Evolutionary conservation across 1,140 invertebrate species (phyloP).

Genomic region (Brachionus asplanchnoidis): DNA sequence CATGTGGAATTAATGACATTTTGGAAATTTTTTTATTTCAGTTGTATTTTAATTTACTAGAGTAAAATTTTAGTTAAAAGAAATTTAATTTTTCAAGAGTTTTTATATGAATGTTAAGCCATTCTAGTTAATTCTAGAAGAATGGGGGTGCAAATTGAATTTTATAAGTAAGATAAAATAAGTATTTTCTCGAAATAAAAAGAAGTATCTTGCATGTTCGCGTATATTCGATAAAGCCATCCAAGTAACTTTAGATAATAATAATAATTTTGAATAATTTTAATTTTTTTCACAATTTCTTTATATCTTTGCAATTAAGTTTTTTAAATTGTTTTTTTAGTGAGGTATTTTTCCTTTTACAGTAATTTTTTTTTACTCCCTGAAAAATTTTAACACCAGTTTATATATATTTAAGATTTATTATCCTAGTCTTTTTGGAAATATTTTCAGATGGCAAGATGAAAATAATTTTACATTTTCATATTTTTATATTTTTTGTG

Average conservation of each 20-base stretch:
- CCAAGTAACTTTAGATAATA: not conserved
- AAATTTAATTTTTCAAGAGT: not conserved
- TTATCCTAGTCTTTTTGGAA: too few species aligned
- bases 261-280: too few species aligned
- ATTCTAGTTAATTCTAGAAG: not conserved
- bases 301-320: too few species aligned
- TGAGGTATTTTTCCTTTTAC: too few species aligned
- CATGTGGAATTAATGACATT: conserved; percentile 13
- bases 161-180: not conserved
- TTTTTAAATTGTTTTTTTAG: too few species aligned
- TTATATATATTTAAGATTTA: too few species aligned
- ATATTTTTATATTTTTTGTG: too few species aligned
- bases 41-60: not conserved
- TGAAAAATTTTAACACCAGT: too few species aligned
- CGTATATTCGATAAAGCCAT: not conserved
- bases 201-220: not conserved
- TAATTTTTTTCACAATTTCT: too few species aligned
- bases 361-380: too few species aligned
- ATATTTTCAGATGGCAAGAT: too few species aligned
- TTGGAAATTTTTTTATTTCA: not conserved
- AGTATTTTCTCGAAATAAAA: not conserved
- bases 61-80: not conserved
- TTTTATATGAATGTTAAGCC: not conserved
- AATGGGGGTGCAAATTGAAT: not conserved
- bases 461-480: too few species aligned